These are phyloP conservation scores for Campoplex capitator DNA, from an alignment of 2,888 invertebrate genomes.

Conservation along the genomic window DNA sequence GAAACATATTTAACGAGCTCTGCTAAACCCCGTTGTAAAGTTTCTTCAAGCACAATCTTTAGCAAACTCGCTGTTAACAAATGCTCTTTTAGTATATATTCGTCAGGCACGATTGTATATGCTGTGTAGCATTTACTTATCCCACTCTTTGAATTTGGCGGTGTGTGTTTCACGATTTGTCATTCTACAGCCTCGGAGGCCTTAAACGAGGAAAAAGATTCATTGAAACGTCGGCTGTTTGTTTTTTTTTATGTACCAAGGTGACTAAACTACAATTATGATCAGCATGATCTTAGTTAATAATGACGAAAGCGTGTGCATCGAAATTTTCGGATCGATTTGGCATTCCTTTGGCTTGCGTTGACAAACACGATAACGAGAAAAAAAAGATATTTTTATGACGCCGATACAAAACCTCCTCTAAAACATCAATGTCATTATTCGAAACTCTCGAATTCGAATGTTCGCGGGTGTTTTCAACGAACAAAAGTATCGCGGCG, in stretches of 20 bases:
- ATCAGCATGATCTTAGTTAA: too few relatives aligned
- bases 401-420: not conserved
- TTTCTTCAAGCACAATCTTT: conserved; percentile 14
- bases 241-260: too few relatives aligned
- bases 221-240: too few relatives aligned
- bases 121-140: not conserved
- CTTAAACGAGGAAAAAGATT: not conserved
- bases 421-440: not conserved
- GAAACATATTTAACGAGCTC: conserved; percentile 21
- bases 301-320: too few relatives aligned
- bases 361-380: too few relatives aligned
- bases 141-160: conserved; percentile 33
- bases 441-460: conserved; percentile 11
- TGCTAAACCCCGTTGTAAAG: not conserved
- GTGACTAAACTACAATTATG: too few relatives aligned
- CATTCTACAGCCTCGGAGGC: not conserved
- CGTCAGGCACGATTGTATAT: not conserved
- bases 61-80: conserved; percentile 2
- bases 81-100: not conserved
- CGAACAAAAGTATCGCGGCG: not conserved
- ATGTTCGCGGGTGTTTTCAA: conserved; percentile 31
- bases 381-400: too few relatives aligned
- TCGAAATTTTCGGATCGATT: too few relatives aligned
- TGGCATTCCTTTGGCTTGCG: too few relatives aligned
- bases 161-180: not conserved